A percentile compares a stretch with the other conserved stretches of the same genome.
Conservation (phyloP, 2,113 vertebrate genomes). For the Malaclemys terrapin region DNA sequence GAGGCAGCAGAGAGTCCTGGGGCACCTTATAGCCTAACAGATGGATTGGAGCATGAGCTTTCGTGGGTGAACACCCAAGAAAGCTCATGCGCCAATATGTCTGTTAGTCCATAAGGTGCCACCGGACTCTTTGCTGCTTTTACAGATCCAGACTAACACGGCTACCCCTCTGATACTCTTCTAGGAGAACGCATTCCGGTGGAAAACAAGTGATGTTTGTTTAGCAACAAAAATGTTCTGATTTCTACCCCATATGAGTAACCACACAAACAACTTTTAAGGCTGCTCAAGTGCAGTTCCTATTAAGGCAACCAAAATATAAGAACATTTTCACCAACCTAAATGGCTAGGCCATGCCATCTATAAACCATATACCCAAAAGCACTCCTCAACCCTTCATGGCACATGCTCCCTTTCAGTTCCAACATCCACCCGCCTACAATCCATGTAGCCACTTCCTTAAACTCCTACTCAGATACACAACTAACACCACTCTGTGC, state of each 20-base stretch:
- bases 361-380: rapidly evolving
- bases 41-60: too few relatives aligned
- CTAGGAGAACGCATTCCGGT: background rate
- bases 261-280: background rate
- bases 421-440: background rate
- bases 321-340: background rate
- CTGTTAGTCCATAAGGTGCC: too few relatives aligned
- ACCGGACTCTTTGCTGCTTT: too few relatives aligned
- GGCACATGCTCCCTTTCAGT: rapidly evolving
- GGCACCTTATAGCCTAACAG: too few relatives aligned
- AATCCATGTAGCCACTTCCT: background rate
- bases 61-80: too few relatives aligned
- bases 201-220: background rate
- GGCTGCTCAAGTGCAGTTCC: rapidly evolving
- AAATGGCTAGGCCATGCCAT: background rate
- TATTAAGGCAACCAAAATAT: background rate
- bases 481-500: background rate
- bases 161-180: background rate
- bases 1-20: background rate
- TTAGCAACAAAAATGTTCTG: background rate
- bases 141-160: too few relatives aligned
- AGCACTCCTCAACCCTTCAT: rapidly evolving
- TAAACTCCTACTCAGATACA: background rate
- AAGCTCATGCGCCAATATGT: too few relatives aligned
- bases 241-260: background rate